Conservation (phyloP, 2,888 invertebrate genomes). For the Ptychoptera albimana region DNA sequence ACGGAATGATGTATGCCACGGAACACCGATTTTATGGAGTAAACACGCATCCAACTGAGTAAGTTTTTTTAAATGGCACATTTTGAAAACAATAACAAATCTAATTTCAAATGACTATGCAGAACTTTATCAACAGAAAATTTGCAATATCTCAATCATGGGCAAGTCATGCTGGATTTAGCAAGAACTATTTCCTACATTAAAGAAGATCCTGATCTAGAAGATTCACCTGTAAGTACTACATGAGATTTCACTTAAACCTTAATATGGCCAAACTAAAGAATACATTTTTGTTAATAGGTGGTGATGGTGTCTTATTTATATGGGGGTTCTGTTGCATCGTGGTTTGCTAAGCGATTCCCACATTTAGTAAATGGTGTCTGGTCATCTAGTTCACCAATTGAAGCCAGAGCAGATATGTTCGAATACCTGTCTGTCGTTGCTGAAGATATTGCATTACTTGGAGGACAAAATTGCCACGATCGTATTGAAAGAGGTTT, state of each 20-base stretch:
- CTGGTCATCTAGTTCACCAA: slow-evolving; percentile 49
- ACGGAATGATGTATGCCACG: slow-evolving; percentile 46
- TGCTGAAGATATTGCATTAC: neutral
- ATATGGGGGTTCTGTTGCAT: slow-evolving; percentile 49
- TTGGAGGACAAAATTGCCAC: slow-evolving; percentile 6
- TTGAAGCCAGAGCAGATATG: slow-evolving; percentile 43
- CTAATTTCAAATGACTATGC: slow-evolving; percentile 13
- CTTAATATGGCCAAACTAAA: no score
- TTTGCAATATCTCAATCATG: slow-evolving; percentile 42
- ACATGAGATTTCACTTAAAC: no score
- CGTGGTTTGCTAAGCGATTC: slow-evolving; percentile 48
- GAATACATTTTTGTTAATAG: no score
- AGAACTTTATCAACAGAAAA: slow-evolving; percentile 40
- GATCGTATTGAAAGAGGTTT: slow-evolving; percentile 4
- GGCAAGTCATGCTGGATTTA: slow-evolving; percentile 49
- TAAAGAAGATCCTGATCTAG: slow-evolving; percentile 24
- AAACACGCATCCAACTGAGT: slow-evolving; percentile 45
- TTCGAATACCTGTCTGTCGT: slow-evolving; percentile 12
- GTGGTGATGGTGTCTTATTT: slow-evolving; percentile 45
- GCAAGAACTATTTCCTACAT: slow-evolving; percentile 42
- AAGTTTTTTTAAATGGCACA: neutral
- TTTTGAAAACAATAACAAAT: neutral
- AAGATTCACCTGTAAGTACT: slow-evolving; percentile 19
- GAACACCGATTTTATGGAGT: slow-evolving; percentile 63
- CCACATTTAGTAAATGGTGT: slow-evolving; percentile 43